Conservation (phyloP, 2,113 vertebrate genomes). For the Probosciger aterrimus region DNA sequence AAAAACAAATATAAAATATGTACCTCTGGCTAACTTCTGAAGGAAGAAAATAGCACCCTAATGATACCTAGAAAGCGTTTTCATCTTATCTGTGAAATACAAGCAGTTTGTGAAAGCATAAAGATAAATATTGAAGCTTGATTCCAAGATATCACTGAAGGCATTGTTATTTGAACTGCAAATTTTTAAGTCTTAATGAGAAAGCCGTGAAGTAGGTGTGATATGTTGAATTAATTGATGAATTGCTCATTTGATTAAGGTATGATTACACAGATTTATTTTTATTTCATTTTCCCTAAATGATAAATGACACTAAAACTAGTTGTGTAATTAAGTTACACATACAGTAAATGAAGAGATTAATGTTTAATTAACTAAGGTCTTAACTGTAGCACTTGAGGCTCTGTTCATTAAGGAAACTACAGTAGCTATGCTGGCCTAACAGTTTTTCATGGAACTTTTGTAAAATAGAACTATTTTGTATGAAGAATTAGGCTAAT, state of each 20-base stretch:
- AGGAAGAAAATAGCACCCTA: background rate
- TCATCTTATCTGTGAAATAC: background rate
- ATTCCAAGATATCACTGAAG: background rate
- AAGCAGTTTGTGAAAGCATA: background rate
- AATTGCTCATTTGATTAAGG: slow-evolving; percentile 59
- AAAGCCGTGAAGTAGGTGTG: background rate
- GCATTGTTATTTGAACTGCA: background rate
- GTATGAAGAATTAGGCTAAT: background rate
- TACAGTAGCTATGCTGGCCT: background rate
- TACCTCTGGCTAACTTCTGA: background rate
- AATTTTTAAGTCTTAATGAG: slow-evolving; percentile 23
- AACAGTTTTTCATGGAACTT: background rate
- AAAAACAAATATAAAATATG: background rate
- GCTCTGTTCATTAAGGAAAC: background rate
- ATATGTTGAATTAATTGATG: slow-evolving; percentile 39
- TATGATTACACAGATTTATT: slow-evolving; percentile 58
- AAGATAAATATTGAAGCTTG: background rate
- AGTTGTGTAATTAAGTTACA: slow-evolving; percentile 37
- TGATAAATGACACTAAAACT: slow-evolving; percentile 52
- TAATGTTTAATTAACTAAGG: slow-evolving; percentile 53
- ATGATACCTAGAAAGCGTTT: background rate
- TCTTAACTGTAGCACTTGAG: background rate
- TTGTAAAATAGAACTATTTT: background rate
- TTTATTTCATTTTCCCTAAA: slow-evolving; percentile 56
- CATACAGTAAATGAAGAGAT: slow-evolving; percentile 48